Base-by-base conservation (phyloP, 2,888 invertebrate species). In the Pherbina coryleti region DNA sequence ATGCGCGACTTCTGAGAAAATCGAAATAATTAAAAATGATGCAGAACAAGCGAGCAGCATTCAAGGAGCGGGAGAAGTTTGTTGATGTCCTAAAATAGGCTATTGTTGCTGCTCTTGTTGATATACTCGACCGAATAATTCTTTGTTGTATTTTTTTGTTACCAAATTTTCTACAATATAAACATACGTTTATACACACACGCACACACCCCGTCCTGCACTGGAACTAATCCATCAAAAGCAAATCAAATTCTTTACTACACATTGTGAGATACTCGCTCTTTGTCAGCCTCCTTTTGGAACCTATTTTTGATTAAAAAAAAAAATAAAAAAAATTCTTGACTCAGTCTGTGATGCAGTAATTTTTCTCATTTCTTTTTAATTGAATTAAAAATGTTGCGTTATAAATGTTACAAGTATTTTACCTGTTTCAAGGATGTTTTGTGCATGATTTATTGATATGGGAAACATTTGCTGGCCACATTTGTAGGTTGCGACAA, bases 181-280 rank as follows among this genome's bases (percentile, higher is more conserved):
- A 60, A 75, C 22, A 66, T 77, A 75, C 31, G 31, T 31, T 31
- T 31, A 31, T 5, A 44, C 44, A 80, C 75, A 66, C 80, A 80
- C 82, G 80, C 80, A 81, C 82, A 79, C 79, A 25, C 57, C 22
- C 75, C 78, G 78, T 66, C 76, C 75, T 62, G 44, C 71, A 75
- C 79, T 82, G 83, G 82, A 83, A 82, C 83, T 82, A 83, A 83
- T 83, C 82, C 79, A 83, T 83, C 83, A 83, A 83, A 82, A 80
- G 80, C 70, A 82, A 82, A 81, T 81, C 81, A 81, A 82, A 82
- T 83, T 83, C 82, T 82, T 83, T 82, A 81, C 81, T 80, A 80
- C 81, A 81, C 67, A 70, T 67, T 60, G n/a, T n/a, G n/a, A n/a
- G n/a, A n/a, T n/a, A n/a, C n/a, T n/a, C n/a, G n/a, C n/a, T n/a